phyloP scores from a whole-genome alignment of 2,113 vertebrate genomes.

The Amia ocellicauda region DNA sequence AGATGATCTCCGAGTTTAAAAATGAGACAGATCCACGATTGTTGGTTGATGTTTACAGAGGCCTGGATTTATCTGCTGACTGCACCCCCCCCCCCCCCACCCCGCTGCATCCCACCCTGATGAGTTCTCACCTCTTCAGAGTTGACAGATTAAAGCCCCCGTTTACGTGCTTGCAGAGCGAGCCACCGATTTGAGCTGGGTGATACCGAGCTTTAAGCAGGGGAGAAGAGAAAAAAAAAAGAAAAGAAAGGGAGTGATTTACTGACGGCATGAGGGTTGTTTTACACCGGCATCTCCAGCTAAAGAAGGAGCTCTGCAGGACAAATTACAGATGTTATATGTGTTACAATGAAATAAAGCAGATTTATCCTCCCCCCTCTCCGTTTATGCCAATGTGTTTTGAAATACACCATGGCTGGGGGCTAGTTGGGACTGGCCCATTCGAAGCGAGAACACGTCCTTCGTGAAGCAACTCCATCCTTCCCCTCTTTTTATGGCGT shows the following conservation, averaged over 20 bases:
- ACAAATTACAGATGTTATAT: conserved; percentile 36
- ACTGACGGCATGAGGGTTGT: not conserved
- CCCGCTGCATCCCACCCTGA: not conserved
- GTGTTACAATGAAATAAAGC: conserved; percentile 25
- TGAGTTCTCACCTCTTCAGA: not conserved
- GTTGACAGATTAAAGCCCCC: not conserved
- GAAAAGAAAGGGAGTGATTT: not conserved
- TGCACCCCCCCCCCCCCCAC: not conserved
- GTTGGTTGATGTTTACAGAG: not conserved
- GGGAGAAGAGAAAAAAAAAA: too few species aligned
- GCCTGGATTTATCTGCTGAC: not conserved
- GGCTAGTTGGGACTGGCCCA: conserved; percentile 16
- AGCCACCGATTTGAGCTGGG: not conserved
- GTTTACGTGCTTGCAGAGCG: not conserved
- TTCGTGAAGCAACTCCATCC: too few species aligned
- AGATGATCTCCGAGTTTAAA: not conserved
- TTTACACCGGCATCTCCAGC: not conserved
- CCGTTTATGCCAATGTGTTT: conserved; percentile 26
- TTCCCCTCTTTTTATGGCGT: too few species aligned
- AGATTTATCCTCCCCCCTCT: conserved; percentile 37
- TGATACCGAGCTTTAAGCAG: not conserved
- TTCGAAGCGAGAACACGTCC: conserved; percentile 3
- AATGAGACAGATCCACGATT: not conserved
- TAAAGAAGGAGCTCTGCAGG: conserved; percentile 21
- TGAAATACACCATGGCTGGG: conserved; percentile 17